Base-by-base conservation (phyloP, 2,113 vertebrate genomes). In the Anarhynchus alexandrinus region DNA sequence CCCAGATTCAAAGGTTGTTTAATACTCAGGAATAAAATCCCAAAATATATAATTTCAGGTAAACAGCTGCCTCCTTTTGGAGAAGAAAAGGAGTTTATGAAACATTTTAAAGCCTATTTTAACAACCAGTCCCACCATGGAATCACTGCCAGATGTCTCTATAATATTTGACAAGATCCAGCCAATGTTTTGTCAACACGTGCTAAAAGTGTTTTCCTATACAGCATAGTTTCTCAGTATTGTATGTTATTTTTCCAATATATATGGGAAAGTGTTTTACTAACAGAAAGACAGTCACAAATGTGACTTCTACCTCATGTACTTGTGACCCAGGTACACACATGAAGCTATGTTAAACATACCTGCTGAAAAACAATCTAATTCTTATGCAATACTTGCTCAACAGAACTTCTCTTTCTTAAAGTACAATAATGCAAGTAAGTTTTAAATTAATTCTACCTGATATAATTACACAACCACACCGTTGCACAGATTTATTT, bases 101-200 rank as follows among this genome's bases (percentile, higher is more conserved):
- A 93, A 85, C 66, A 80, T 82, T 89, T 87, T 34, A 55, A 93
- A 93, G 45, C 15, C 74, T 54, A 66, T 66, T 95, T 88, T 52
- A 87, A 26, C 59, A 77, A 92, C 54, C 38, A 88, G 42, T 55
- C 47, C 47, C 80, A 71, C n/a, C 38, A 58, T 11, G 26, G 58
- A 93, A 88, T 94, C 32, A 73, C 54, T 89, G 49, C 77, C 93
- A 97, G 90, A 83, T 94, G 82, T 40, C 34, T 82, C 55, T 73
- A 11, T 58, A 72, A 74, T 62, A 88, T 62, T 76, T 90, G 64
- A 80, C 82, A 90, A 87, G 52, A 57, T 92, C 74, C 73, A 92
- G 62, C 45, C 70, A 77, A 47, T 19, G 10, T 88, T 96, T 91
- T 88, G 45, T 91, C 78, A 94, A 69, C 30, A 72, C 12, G 57